Conservation (phyloP, 2,113 vertebrate genomes). For the Bettongia penicillata region DNA sequence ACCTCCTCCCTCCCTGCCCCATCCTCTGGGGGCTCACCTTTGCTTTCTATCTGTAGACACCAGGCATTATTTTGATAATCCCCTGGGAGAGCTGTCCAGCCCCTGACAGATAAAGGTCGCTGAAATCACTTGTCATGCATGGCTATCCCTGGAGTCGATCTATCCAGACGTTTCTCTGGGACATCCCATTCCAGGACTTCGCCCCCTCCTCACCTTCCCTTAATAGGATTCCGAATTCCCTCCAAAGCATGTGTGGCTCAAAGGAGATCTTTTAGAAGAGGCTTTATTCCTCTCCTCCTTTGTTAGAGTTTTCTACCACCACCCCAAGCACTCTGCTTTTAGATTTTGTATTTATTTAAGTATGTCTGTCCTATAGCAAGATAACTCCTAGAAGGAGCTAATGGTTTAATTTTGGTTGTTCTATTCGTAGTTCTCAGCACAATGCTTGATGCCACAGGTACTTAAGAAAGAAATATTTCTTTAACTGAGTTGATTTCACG, state of each 20-base stretch:
- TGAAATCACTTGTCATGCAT: neutral
- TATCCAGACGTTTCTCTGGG: neutral
- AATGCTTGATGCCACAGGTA: neutral
- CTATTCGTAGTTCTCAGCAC: neutral
- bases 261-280: neutral
- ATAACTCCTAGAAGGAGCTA: neutral
- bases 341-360: neutral
- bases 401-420: neutral
- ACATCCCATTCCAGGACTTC: neutral
- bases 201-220: neutral
- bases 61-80: neutral
- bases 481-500: neutral
- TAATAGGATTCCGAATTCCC: neutral
- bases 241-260: neutral
- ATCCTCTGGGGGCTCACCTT: neutral
- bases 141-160: neutral
- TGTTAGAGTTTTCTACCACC: neutral
- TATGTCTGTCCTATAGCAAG: neutral
- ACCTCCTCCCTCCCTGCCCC: neutral
- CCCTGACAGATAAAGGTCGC: neutral
- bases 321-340: neutral
- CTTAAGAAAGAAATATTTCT: neutral
- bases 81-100: neutral
- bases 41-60: neutral
- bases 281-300: neutral